Base-by-base conservation (phyloP, 2,888 invertebrate genomes). In the Drosophila affinis region DNA sequence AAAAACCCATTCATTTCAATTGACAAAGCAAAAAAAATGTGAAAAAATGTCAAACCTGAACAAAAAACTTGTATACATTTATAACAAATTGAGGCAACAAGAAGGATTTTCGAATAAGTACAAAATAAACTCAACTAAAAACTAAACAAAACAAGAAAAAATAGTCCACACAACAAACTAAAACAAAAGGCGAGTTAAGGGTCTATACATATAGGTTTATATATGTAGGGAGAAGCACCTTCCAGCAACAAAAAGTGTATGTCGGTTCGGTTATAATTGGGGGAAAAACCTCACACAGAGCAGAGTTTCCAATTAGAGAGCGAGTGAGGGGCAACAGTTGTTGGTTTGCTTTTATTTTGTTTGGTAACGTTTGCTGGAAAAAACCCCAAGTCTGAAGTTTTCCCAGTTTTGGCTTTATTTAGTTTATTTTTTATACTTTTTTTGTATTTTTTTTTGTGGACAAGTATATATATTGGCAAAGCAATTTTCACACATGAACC, bases 301-400 rank as follows among this genome's bases (percentile, higher is more conserved):
- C 62, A 74, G 74, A 74, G 74, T 74, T 74, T 74, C 74, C 74
- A 74, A 74, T 74, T 74, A 74, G 72, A 65, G 59, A 61, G 61
- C 55, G 32, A 47, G 52, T 9, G 29, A 10, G 55, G 17, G 44
- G 52, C 39, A 62, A 70, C 45, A 51, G 34, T 56, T 65, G 39
- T 67, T 21, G 54, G 4, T 39, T 39, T 64, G 21, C 21, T 21
- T 21, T 21, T 21, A 21, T 54, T 39, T 39, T 44, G 65, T 49
- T 32, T 34, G 47, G 52, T 55, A 67, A 61, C 67, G 56, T 67
- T 75, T 52, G 75, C 51, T 48, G 64, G 49, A 47, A 65, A 65
- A 73, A 71, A 24, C 46, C 49, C 54, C 0, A 54, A 61, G 55
- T 54, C 67, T 47, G 49, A 72, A 67, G 65, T 67, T 67, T 72